Evolutionary conservation across 1,140 invertebrate species (phyloP), one percentile per base, ranked within the genome.

Genomic region (Schmidtea mediterranea): DNA sequence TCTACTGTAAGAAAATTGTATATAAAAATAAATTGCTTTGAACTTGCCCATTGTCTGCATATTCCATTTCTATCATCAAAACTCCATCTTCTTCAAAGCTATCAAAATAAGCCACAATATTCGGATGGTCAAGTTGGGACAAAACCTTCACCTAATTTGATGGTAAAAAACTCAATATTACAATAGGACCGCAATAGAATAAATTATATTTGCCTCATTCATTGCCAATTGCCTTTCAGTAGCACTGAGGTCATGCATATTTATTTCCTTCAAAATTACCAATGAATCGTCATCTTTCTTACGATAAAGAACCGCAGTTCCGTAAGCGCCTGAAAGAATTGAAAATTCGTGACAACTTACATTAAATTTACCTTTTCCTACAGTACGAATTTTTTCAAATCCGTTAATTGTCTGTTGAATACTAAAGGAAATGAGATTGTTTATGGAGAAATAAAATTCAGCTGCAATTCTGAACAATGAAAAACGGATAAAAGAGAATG

Each of bases 41-140:
- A 12, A 54, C 54, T 49, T 50, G 68, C 66, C 69, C 77, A 18
- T 75, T 75, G 61, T 79, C 76, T 15, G 76, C 77, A 61, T 77
- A 80, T 58, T 80, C 78, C 76, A 79, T 80, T 63, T 80, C 76
- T 51, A 79, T 79, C 64, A 77, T 74, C 5, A 80, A 60, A 22
- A 73, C 67, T 2, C 75, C 75, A 57, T 79, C 74, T 58, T 72
- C 71, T 59, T 78, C 75, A 61, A 78, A 80, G 58, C 74, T 78
- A 50, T 78, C 75, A 55, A 73, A 73, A 58, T 80, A 80, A 54
- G 73, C 74, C 43, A 71, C 74, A 43, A 80, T 79, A 58, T 79
- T 76, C 3, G 76, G 75, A 62, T 80, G 78, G 54, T 76, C 71
- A 16, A 80, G 57, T 55, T 74, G 70, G 1, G 76, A 74, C 39